Conservation (phyloP, 2,113 vertebrate genomes). For the Nothobranchius furzeri region DNA sequence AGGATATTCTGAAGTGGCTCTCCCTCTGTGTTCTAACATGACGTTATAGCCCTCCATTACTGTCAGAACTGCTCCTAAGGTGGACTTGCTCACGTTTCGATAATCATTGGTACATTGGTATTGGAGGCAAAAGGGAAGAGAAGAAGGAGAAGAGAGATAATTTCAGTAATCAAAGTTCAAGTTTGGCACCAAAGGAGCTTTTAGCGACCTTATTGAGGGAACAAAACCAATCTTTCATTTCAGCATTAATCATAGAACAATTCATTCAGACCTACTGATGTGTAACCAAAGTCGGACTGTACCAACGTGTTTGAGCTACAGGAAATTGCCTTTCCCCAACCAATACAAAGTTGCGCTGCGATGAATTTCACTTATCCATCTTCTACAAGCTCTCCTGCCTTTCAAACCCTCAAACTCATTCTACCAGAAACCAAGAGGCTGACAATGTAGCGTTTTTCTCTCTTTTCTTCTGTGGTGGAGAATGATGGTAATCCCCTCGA, state of each 20-base stretch:
- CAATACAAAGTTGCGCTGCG: constrained; percentile 55
- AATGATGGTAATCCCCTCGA: constrained; percentile 28
- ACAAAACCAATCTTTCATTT: constrained; percentile 17
- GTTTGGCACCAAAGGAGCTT: constrained; percentile 22
- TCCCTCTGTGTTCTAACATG: constrained; percentile 51
- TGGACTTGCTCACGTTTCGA: constrained; percentile 29
- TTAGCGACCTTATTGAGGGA: constrained; percentile 5
- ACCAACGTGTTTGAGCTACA: constrained; percentile 29
- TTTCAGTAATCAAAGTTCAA: constrained; percentile 19
- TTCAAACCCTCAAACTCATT: constrained; percentile 43
- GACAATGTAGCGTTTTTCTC: constrained; percentile 36
- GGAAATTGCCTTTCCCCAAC: constrained; percentile 68
- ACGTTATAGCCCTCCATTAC: constrained; percentile 39
- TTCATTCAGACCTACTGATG: constrained; percentile 32
- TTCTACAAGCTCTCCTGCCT: constrained; percentile 32
- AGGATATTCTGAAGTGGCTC: constrained; percentile 49
- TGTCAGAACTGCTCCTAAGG: constrained; percentile 30
- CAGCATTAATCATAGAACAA: constrained; percentile 36
- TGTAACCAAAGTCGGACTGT: constrained; percentile 57
- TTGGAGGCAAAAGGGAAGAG: background rate
- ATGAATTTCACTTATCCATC: constrained; percentile 71
- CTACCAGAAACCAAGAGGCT: constrained; percentile 44
- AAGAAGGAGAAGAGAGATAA: constrained; percentile 2
- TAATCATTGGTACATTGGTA: constrained; percentile 32
- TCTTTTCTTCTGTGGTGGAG: constrained; percentile 22